Percentiles rank a stretch among this genome's conserved stretches.
Evolutionary conservation across 2,797 vertebrate species (phyloP).

Genomic region (Emydoidea blandingii): DNA sequence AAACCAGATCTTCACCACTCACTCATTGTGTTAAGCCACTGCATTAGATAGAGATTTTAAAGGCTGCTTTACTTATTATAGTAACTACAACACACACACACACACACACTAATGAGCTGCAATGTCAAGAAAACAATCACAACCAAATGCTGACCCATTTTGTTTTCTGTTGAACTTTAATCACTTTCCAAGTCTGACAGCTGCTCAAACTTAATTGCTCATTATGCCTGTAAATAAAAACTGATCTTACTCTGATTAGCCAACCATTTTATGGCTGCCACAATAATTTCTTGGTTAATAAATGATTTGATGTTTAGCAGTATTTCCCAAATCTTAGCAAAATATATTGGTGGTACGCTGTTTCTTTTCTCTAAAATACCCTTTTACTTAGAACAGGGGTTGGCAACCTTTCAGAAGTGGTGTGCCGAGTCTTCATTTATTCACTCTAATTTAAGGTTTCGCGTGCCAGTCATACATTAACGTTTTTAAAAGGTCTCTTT

Average conservation of each 20-base stretch:
- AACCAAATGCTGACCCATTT: conserved; percentile 64
- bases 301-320: conserved; percentile 71
- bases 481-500: too few relatives aligned
- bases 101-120: conserved; percentile 45
- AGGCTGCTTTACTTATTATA: conserved; percentile 59
- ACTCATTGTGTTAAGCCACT: neutral
- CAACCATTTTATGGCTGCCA: conserved; percentile 71
- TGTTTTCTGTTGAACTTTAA: conserved; percentile 74
- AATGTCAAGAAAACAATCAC: conserved; percentile 50
- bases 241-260: conserved; percentile 75
- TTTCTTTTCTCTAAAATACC: conserved; percentile 67
- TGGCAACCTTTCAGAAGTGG: too few relatives aligned
- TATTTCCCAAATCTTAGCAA: conserved; percentile 32
- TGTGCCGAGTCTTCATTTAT: too few relatives aligned
- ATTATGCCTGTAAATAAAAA: conserved; percentile 77
- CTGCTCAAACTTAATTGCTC: conserved; percentile 77
- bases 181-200: conserved; percentile 73
- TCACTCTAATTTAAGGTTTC: too few relatives aligned
- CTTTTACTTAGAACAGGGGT: conserved; percentile 63
- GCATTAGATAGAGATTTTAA: conserved; percentile 31
- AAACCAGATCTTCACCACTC: conserved; percentile 12
- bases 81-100: conserved; percentile 44
- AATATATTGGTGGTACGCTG: neutral
- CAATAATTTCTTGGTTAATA: conserved; percentile 75
- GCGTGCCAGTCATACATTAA: too few relatives aligned